A percentile compares a stretch with the other conserved stretches of the same genome.
Evolutionary conservation across 2,888 invertebrate genomes (phyloP).

Genomic region (Fragum fragum): DNA sequence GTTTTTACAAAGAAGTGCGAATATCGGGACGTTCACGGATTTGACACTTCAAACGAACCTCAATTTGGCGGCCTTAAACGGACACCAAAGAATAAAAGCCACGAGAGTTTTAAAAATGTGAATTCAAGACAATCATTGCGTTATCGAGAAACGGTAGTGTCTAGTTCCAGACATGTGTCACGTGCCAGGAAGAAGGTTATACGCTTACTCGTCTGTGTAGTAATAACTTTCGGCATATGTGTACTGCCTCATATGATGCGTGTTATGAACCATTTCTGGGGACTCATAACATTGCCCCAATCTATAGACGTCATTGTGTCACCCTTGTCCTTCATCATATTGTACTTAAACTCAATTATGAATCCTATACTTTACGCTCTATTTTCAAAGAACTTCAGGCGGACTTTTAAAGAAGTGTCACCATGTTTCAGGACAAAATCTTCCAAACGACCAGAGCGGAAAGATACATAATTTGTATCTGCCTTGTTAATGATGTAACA

Average conservation of each 20-base stretch:
- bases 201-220: constrained; percentile 95
- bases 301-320: constrained; percentile 89
- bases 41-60: background rate
- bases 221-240: constrained; percentile 95
- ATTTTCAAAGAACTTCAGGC: constrained; percentile 93
- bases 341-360: constrained; percentile 96
- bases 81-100: background rate
- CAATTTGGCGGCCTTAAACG: background rate
- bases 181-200: constrained; percentile 90
- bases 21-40: constrained; percentile 11
- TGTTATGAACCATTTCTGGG: constrained; percentile 94
- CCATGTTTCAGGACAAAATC: constrained; percentile 55
- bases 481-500: no score
- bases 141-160: constrained; percentile 35
- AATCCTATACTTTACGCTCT: constrained; percentile 97
- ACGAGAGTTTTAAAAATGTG: background rate
- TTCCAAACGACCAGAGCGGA: background rate
- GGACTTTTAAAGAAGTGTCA: constrained; percentile 94
- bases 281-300: constrained; percentile 86
- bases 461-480: background rate
- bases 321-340: constrained; percentile 94
- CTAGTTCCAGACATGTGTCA: constrained; percentile 45
- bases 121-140: constrained; percentile 18
- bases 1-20: constrained; percentile 27
- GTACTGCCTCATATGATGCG: constrained; percentile 94